Conservation (phyloP, 2,797 vertebrate species). For the Falco naumanni region DNA sequence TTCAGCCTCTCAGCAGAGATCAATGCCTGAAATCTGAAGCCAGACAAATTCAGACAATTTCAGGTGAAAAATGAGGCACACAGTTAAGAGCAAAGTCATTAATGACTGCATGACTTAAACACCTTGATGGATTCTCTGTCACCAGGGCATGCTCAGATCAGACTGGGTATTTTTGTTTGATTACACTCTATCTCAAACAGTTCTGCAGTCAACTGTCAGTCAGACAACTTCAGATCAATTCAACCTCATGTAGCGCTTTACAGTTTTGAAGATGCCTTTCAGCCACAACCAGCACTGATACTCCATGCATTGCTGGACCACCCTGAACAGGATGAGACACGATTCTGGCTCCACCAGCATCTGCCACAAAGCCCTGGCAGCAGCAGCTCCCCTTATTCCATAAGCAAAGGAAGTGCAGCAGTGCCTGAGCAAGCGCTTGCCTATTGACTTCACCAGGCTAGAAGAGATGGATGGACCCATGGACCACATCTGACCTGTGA, state of each 20-base stretch:
- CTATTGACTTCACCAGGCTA: background rate
- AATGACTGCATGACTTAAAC: background rate
- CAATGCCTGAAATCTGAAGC: background rate
- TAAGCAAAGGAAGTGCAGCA: background rate
- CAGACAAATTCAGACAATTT: conserved; percentile 4
- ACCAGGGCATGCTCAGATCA: background rate
- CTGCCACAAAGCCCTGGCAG: background rate
- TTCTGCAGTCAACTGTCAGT: background rate
- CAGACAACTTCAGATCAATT: background rate
- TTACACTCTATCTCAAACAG: background rate
- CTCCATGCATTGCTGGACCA: background rate
- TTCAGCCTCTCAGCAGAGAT: conserved; percentile 1
- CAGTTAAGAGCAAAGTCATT: background rate
- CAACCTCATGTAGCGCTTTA: background rate
- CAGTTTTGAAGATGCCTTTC: background rate
- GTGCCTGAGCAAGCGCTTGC: background rate
- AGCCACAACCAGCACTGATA: background rate
- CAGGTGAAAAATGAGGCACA: background rate
- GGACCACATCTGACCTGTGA: background rate
- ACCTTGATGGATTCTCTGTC: background rate
- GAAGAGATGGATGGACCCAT: background rate
- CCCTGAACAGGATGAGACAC: background rate
- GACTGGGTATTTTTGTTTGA: background rate
- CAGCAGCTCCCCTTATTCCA: background rate
- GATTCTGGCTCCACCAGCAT: background rate